Conservation (phyloP, 2,797 vertebrate species). For the Bufotes viridis region DNA sequence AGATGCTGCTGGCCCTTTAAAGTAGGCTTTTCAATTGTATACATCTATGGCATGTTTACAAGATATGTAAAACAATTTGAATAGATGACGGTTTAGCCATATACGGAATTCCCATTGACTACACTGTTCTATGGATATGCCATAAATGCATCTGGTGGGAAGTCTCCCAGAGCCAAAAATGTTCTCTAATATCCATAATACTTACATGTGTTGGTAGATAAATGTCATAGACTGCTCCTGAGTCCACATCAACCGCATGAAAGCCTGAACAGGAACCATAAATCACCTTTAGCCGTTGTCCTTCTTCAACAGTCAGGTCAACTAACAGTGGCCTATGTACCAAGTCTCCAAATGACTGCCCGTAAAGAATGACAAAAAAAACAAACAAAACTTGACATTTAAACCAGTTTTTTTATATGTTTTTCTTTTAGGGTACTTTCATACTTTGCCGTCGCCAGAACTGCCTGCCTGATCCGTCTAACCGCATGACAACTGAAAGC, state of each 20-base stretch:
- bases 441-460: too few relatives aligned
- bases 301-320: constrained; percentile 89
- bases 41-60: too few relatives aligned
- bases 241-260: constrained; percentile 90
- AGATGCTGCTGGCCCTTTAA: too few relatives aligned
- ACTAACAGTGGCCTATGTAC: constrained; percentile 88
- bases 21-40: too few relatives aligned
- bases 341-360: constrained; percentile 87
- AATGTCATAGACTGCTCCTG: constrained; percentile 90
- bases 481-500: too few relatives aligned
- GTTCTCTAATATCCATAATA: constrained; percentile 14
- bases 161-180: neutral
- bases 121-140: too few relatives aligned
- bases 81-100: too few relatives aligned
- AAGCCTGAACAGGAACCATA: constrained; percentile 89
- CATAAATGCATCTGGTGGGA: neutral
- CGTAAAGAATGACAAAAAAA: constrained; percentile 56
- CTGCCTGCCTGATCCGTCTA: too few relatives aligned
- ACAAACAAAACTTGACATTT: neutral
- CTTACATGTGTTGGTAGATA: constrained; percentile 90
- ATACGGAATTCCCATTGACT: too few relatives aligned
- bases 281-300: constrained; percentile 90
- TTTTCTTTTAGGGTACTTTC: too few relatives aligned
- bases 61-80: too few relatives aligned
- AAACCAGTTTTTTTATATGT: neutral